Conservation (phyloP, 2,113 vertebrate genomes). For the Zosterops japonicus region DNA sequence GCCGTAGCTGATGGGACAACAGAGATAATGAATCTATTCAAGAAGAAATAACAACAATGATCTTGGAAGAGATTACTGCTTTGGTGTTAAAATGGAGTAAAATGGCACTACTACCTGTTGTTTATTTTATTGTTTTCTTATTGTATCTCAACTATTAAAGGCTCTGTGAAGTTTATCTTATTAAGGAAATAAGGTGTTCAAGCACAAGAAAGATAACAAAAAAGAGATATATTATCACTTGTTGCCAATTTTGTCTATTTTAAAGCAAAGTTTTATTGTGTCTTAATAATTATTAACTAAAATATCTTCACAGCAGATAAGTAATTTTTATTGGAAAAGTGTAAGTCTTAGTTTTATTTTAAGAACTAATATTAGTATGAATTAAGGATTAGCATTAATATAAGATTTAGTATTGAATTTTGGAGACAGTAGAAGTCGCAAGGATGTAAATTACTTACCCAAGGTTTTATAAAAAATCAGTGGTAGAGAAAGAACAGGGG, state of each 20-base stretch:
- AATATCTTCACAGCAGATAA: background rate
- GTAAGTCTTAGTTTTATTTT: background rate
- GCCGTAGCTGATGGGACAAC: slow-evolving; percentile 11
- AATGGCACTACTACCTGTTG: slow-evolving; percentile 44
- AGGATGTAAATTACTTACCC: background rate
- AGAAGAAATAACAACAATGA: slow-evolving; percentile 30
- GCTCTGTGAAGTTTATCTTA: slow-evolving; percentile 1
- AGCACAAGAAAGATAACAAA: background rate
- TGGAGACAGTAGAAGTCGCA: background rate
- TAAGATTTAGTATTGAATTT: background rate
- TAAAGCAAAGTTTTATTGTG: background rate
- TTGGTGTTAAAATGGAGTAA: slow-evolving; percentile 46
- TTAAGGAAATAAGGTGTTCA: slow-evolving; percentile 42
- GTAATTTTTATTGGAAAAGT: background rate
- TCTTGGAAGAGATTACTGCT: slow-evolving; percentile 32
- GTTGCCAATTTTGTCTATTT: background rate
- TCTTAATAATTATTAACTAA: background rate
- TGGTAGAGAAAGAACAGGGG: background rate
- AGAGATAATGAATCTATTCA: slow-evolving; percentile 61
- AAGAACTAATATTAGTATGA: background rate
- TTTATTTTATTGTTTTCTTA: slow-evolving; percentile 53
- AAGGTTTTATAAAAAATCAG: background rate
- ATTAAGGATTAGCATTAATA: background rate
- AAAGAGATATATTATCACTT: background rate
- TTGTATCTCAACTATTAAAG: background rate